Evolutionary conservation across 2,797 vertebrate genomes (phyloP).

Genomic region (Mus caroli): DNA sequence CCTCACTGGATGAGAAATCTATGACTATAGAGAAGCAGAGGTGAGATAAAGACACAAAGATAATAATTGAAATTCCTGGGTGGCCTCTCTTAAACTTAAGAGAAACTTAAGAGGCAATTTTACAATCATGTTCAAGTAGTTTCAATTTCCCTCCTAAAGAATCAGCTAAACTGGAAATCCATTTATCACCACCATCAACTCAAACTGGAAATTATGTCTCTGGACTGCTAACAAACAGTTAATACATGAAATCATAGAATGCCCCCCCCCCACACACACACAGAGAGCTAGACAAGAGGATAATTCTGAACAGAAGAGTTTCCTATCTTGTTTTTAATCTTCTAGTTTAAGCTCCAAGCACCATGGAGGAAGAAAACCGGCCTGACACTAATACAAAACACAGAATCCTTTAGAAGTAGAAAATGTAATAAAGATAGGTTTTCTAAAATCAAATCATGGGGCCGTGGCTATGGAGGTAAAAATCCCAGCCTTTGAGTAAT

Average conservation of each 20-base stretch:
- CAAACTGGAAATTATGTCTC: slow-evolving; percentile 54
- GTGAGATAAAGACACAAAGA: neutral
- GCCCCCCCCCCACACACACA: neutral
- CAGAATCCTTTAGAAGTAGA: slow-evolving; percentile 70
- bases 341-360: slow-evolving; percentile 57
- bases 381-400: slow-evolving; percentile 77
- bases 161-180: slow-evolving; percentile 33
- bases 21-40: neutral
- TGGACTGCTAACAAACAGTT: slow-evolving; percentile 56
- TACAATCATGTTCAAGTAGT: slow-evolving; percentile 31
- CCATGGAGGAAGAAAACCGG: slow-evolving; percentile 61
- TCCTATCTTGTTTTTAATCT: slow-evolving; percentile 80
- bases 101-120: no score
- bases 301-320: slow-evolving; percentile 72
- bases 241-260: slow-evolving; percentile 26
- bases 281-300: neutral
- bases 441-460: slow-evolving; percentile 74
- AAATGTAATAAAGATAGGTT: slow-evolving; percentile 80
- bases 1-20: neutral
- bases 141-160: slow-evolving; percentile 19
- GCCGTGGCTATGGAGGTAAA: slow-evolving; percentile 39
- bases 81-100: slow-evolving; percentile 40
- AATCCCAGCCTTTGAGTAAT: slow-evolving; percentile 18
- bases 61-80: neutral
- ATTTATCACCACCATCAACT: slow-evolving; percentile 15